A percentile compares a stretch with the other conserved stretches of the same genome.
These are phyloP conservation scores for Spicauda simplicius DNA, from an alignment of 2,888 invertebrate genomes.

Conservation along the genomic window DNA sequence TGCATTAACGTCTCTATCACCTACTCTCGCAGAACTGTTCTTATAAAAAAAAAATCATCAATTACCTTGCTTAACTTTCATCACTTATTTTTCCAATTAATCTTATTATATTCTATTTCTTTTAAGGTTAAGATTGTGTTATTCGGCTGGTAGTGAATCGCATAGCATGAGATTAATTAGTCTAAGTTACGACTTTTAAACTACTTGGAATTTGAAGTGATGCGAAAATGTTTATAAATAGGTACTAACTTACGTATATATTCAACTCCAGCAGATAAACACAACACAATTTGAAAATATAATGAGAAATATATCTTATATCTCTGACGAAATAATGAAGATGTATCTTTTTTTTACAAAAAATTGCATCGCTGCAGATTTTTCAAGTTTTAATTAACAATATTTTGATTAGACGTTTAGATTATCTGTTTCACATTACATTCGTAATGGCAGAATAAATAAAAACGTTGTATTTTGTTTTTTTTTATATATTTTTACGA, in stretches of 20 bases:
- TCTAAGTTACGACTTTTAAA: slow-evolving; percentile 22
- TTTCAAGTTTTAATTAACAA: neutral
- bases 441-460: neutral
- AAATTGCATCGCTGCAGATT: slow-evolving; percentile 2
- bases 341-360: neutral
- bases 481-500: slow-evolving; percentile 18
- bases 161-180: slow-evolving; percentile 42
- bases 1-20: no score
- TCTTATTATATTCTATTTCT: neutral
- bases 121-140: slow-evolving; percentile 24
- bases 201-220: neutral
- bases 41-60: no score
- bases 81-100: no score
- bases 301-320: no score
- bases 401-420: neutral
- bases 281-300: no score
- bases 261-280: no score
- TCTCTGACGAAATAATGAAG: neutral
- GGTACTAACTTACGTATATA: no score
- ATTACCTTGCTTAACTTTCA: no score
- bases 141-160: slow-evolving; percentile 16
- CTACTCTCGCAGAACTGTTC: no score
- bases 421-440: neutral
- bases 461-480: slow-evolving; percentile 1
- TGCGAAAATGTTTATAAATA: neutral